These are phyloP conservation scores for Nasonovia ribisnigri DNA, from an alignment of 2,888 invertebrate species.

Conservation along the genomic window DNA sequence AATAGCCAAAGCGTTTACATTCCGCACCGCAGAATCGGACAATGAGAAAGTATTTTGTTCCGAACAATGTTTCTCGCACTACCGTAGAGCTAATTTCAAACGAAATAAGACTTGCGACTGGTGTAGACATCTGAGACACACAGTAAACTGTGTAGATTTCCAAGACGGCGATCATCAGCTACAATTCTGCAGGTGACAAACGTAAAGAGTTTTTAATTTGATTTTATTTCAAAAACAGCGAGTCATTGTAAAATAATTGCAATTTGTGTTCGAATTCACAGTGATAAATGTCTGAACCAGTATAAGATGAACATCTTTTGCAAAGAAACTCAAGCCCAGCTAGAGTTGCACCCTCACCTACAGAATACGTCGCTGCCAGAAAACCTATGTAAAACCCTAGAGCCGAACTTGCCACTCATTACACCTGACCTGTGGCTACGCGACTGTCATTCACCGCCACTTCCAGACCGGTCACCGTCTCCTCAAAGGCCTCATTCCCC, in stretches of 20 bases:
- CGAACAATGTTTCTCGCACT: slow-evolving; percentile 91
- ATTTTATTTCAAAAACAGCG: background rate
- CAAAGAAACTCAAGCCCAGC: slow-evolving; percentile 91
- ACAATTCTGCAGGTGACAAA: slow-evolving; percentile 77
- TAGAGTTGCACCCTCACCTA: slow-evolving; percentile 82
- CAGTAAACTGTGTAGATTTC: slow-evolving; percentile 92
- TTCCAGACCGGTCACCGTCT: slow-evolving; percentile 66
- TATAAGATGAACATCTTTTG: slow-evolving; percentile 98
- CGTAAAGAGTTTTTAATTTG: slow-evolving; percentile 54
- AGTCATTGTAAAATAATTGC: background rate
- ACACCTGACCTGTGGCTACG: slow-evolving; percentile 93
- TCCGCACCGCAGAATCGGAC: slow-evolving; percentile 70
- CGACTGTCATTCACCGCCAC: slow-evolving; percentile 75
- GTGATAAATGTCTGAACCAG: slow-evolving; percentile 93
- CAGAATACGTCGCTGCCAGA: slow-evolving; percentile 66
- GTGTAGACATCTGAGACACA: slow-evolving; percentile 91
- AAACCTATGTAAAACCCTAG: slow-evolving; percentile 70
- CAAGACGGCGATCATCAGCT: slow-evolving; percentile 91
- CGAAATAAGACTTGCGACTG: slow-evolving; percentile 93
- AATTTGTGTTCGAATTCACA: slow-evolving; percentile 72
- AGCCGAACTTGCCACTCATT: slow-evolving; percentile 73
- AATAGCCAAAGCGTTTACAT: slow-evolving; percentile 68
- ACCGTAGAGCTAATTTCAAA: slow-evolving; percentile 89
- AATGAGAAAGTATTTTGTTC: slow-evolving; percentile 80
- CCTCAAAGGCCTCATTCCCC: slow-evolving; percentile 38